These are phyloP conservation scores for Diarsia mendica DNA, from an alignment of 2,888 invertebrate genomes.

Conservation along the genomic window DNA sequence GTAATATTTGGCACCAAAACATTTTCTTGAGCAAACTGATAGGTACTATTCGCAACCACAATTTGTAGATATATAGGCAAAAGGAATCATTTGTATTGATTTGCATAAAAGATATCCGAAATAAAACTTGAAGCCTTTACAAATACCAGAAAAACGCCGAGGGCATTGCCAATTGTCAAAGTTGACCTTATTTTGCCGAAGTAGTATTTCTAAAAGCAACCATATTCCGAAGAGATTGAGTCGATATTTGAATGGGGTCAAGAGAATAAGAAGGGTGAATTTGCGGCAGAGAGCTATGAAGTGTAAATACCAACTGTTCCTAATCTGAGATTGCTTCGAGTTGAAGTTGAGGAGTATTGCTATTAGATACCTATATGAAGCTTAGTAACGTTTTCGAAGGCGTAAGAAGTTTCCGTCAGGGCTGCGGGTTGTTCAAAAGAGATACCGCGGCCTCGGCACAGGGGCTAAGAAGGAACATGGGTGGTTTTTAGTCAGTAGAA, in stretches of 20 bases:
- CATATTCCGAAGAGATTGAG: neutral
- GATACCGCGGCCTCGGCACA: too few species aligned
- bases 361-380: constrained; percentile 27
- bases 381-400: constrained; percentile 11
- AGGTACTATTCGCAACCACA: constrained; percentile 26
- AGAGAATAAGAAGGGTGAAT: constrained; percentile 24
- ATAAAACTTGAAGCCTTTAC: constrained; percentile 58
- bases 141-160: constrained; percentile 54
- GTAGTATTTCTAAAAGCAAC: neutral
- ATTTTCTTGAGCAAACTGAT: constrained; percentile 24
- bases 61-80: constrained; percentile 34
- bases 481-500: too few species aligned
- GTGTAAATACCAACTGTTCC: constrained; percentile 58
- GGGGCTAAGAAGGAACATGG: too few species aligned
- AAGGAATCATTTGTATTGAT: constrained; percentile 51
- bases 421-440: too few species aligned
- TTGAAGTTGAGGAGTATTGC: constrained; percentile 42
- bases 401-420: neutral
- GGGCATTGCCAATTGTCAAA: constrained; percentile 58
- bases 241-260: neutral
- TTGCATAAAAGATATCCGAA: constrained; percentile 52
- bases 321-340: constrained; percentile 48
- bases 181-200: constrained; percentile 38
- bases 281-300: constrained; percentile 39
- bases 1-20: constrained; percentile 8